Percentiles rank a stretch among this genome's conserved stretches.
Evolutionary conservation across 2,113 vertebrate genomes (phyloP).

Genomic region (Myotis brandtii): DNA sequence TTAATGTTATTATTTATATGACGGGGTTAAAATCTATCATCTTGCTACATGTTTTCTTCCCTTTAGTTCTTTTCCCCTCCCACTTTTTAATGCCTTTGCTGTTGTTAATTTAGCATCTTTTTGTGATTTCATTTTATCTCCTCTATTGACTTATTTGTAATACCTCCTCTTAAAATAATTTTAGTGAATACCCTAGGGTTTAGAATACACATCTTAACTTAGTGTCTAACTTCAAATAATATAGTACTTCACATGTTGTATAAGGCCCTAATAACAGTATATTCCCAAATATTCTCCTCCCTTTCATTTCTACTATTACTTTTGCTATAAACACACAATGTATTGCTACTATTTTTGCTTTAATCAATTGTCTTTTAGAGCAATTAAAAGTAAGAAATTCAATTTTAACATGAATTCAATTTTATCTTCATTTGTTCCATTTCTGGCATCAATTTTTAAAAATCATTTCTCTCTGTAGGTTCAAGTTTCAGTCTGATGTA

Average conservation of each 20-base stretch:
- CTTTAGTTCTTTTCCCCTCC: too few relatives aligned
- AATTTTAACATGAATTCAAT: background rate
- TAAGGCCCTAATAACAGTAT: background rate
- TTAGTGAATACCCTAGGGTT: background rate
- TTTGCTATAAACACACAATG: background rate
- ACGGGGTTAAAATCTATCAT: too few relatives aligned
- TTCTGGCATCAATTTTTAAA: background rate
- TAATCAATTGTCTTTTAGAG: background rate
- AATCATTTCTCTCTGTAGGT: background rate
- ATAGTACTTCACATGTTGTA: background rate
- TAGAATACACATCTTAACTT: background rate
- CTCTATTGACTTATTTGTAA: too few relatives aligned
- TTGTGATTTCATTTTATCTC: too few relatives aligned
- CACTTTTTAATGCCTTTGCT: too few relatives aligned
- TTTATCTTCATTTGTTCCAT: slow-evolving; percentile 12
- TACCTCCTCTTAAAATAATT: too few relatives aligned
- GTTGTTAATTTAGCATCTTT: too few relatives aligned
- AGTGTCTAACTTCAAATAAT: background rate
- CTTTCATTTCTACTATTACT: background rate
- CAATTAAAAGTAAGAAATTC: background rate
- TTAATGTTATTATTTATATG: too few relatives aligned
- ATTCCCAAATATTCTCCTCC: background rate
- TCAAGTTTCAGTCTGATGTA: background rate
- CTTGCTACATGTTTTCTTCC: too few relatives aligned
- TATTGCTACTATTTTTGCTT: background rate